phyloP scores from a whole-genome alignment of 1,140 invertebrate species.

The Drosophila azteca region DNA sequence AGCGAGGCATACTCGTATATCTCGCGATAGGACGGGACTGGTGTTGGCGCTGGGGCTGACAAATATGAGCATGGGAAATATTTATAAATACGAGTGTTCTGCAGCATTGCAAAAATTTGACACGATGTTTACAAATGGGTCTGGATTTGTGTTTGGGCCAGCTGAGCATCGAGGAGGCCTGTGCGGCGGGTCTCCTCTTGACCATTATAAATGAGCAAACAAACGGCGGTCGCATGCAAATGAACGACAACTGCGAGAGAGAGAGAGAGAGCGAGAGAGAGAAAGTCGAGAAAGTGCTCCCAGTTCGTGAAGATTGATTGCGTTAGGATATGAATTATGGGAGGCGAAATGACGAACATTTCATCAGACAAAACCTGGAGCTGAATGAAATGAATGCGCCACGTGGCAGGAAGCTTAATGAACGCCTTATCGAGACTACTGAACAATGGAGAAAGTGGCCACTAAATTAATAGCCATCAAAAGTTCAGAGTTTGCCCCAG shows the following conservation, averaged over 20 bases:
- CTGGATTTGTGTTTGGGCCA: constrained; percentile 47
- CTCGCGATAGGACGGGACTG: background rate
- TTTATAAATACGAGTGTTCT: constrained; percentile 50
- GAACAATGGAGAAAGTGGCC: background rate
- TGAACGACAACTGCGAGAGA: constrained; percentile 23
- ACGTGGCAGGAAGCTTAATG: constrained; percentile 28
- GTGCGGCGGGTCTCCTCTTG: constrained; percentile 9
- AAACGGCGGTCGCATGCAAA: constrained; percentile 52
- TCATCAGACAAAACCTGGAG: constrained; percentile 1
- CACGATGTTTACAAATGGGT: constrained; percentile 57
- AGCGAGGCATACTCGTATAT: background rate
- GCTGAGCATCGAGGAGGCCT: constrained; percentile 26
- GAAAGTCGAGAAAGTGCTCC: constrained; percentile 23
- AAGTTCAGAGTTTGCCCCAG: constrained; percentile 9
- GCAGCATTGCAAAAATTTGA: constrained; percentile 57
- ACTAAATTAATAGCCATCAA: background rate
- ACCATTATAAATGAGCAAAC: constrained; percentile 56
- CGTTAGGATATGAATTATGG: constrained; percentile 47
- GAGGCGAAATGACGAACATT: constrained; percentile 22
- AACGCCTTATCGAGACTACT: constrained; percentile 19
- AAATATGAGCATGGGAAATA: constrained; percentile 44
- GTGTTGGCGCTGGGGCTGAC: background rate
- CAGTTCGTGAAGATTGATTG: constrained; percentile 45
- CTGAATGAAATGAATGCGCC: constrained; percentile 8
- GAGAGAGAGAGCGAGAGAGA: constrained; percentile 39